These are phyloP conservation scores for Philopotamus ludificatus DNA, from an alignment of 1,140 invertebrate genomes.

Conservation along the genomic window DNA sequence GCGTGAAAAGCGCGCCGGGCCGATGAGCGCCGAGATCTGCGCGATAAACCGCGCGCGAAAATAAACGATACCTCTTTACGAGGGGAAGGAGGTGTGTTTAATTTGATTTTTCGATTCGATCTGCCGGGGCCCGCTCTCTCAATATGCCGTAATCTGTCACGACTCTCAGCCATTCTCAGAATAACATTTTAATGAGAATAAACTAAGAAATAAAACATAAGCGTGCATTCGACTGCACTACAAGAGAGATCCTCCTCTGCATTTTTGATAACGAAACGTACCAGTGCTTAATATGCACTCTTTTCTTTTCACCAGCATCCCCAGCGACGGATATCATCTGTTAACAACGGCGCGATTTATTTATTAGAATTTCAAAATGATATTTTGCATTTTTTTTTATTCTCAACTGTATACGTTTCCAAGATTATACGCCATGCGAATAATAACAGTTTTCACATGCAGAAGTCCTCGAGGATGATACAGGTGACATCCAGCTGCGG, in stretches of 20 bases:
- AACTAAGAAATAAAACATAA: slow-evolving; percentile 30
- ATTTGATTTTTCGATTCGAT: slow-evolving; percentile 31
- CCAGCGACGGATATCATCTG: neutral
- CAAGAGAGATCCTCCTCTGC: slow-evolving; percentile 11
- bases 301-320: neutral
- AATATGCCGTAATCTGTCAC: slow-evolving; percentile 31
- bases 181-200: slow-evolving; percentile 32
- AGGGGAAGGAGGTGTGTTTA: slow-evolving; percentile 14
- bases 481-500: neutral
- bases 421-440: neutral
- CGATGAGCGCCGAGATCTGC: neutral
- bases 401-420: too few species aligned
- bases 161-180: slow-evolving; percentile 28
- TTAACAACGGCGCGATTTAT: neutral
- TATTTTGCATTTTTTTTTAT: too few species aligned
- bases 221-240: neutral
- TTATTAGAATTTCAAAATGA: too few species aligned
- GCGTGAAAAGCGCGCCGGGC: too few species aligned
- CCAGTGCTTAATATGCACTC: neutral
- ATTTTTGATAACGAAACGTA: slow-evolving; percentile 12
- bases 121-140: slow-evolving; percentile 10
- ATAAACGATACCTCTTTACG: neutral
- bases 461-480: neutral
- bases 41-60: neutral
- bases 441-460: neutral